Evolutionary conservation across 2,888 invertebrate genomes (phyloP), one percentile per base, ranked within the genome.

Genomic region (Plagodis pulveraria): DNA sequence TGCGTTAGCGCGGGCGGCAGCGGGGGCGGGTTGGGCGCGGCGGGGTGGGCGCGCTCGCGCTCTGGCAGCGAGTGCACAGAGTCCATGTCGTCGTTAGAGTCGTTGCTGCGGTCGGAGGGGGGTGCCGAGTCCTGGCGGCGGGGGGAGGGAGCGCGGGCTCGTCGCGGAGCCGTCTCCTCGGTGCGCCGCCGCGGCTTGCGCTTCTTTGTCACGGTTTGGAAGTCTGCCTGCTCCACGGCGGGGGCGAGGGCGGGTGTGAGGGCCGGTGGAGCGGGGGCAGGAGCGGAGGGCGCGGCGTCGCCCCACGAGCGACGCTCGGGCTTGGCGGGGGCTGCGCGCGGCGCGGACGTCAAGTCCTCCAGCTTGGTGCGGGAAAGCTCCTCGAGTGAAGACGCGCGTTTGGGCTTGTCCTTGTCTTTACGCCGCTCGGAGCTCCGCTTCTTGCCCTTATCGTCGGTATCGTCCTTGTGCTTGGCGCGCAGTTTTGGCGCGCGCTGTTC

Each of bases 141-240:
- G 93, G 69, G 94, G 89, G 69, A 69, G 58, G 76, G 78, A 67
- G 79, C 72, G 54, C 78, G 83, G 41, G 80, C 64, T 69, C 80
- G 71, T 53, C 77, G 70, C 67, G 76, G 78, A 60, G 80, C 77
- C 51, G 81, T 77, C 54, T 91, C 93, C 77, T 93, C 94, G 69
- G 91, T 84, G 72, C 95, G 94, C 77, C 96, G 96, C 76, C 96
- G 96, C 75, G 95, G 95, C 78, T 96, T 95, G 84, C 96, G 96
- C 83, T 96, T 96, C 81, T 97, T 97, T 58, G 96, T 96, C 53
- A 97, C 97, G 52, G 96, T 96, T 82, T 96, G 95, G 88, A 97
- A 97, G 77, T 97, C 97, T 9, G 95, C 93, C 52, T 94, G 93
- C 83, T 95, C 95, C 62, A 56, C 67, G 56, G 62, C 42, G 12